Base-by-base conservation (phyloP, 2,888 invertebrate species). In the Sacculina carcini region DNA sequence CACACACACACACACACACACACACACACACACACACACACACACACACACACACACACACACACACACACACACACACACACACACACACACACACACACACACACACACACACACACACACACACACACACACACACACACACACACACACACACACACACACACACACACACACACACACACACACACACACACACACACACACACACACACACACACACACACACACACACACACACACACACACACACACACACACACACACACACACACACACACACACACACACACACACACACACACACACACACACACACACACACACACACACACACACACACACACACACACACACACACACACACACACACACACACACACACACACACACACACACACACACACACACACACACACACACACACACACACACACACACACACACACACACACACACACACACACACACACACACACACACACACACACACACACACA, bases 341-440 rank as follows among this genome's bases (percentile, higher is more conserved):
- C 6, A 34, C 34, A 5, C n/a, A n/a, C 38, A 38, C 28, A 39
- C 38, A 50, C 19, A 26, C n/a, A 50, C 28, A 24, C 39, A 39
- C 9, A 48, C 26, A 19, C n/a, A 19, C 34, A 40, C 32, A 39
- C 28, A 39, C 32, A 40, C 39, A 38, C 26, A 38, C 40, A 40
- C 29, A 50, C 40, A 50, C 40, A 40, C 29, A 40, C 31, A 31
- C 40, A 48, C 21, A 34, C 48, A 50, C 24, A 50, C 50, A 50
- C 38, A 50, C 50, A 50, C 24, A 38, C 26, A 50, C 23, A 26
- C 19, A 50, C 39, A 49, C 36, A 48, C 48, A 48, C 31, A 48
- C 48, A 48, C 48, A 48, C 12, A 48, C 48, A 48, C 48, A 48
- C 34, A 34, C 48, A 34, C 34, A 34, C 36, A 49, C 49, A 49